Evolutionary conservation across 2,113 vertebrate genomes (phyloP).

Genomic region (Hemicordylus capensis): DNA sequence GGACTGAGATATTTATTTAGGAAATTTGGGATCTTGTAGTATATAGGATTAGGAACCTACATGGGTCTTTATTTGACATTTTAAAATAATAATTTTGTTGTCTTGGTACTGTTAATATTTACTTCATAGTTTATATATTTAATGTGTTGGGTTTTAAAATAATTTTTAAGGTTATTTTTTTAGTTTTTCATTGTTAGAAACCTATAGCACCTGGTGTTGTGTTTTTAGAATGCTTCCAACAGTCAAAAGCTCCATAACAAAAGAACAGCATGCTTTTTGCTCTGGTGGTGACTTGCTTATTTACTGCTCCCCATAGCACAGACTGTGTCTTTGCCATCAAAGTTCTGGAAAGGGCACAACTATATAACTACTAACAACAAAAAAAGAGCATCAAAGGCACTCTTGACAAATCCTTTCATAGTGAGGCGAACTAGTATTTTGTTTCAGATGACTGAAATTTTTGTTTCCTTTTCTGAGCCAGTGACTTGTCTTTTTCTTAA

Average conservation of each 20-base stretch:
- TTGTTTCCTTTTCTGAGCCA: conserved; percentile 16
- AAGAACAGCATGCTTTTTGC: neutral
- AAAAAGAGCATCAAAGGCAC: neutral
- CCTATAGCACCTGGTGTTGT: neutral
- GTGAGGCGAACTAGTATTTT: conserved; percentile 24
- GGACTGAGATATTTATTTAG: no score
- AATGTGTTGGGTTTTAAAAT: no score
- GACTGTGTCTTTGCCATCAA: accelerated
- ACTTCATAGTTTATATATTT: no score
- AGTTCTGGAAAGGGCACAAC: neutral
- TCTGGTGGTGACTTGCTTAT: neutral
- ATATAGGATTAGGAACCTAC: no score
- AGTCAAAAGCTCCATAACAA: neutral
- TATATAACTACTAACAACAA: neutral
- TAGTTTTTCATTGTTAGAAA: no score
- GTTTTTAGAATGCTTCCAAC: neutral
- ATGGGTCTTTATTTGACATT: no score
- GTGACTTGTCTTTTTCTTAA: conserved; percentile 48
- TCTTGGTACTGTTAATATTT: no score
- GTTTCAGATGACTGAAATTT: conserved; percentile 43
- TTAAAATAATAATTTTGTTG: no score
- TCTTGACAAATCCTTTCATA: conserved; percentile 43
- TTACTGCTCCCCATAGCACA: neutral
- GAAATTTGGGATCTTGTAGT: no score
- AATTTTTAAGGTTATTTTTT: no score